Conservation (phyloP, 1,140 invertebrate genomes). For the Drosophila trapezifrons region DNA sequence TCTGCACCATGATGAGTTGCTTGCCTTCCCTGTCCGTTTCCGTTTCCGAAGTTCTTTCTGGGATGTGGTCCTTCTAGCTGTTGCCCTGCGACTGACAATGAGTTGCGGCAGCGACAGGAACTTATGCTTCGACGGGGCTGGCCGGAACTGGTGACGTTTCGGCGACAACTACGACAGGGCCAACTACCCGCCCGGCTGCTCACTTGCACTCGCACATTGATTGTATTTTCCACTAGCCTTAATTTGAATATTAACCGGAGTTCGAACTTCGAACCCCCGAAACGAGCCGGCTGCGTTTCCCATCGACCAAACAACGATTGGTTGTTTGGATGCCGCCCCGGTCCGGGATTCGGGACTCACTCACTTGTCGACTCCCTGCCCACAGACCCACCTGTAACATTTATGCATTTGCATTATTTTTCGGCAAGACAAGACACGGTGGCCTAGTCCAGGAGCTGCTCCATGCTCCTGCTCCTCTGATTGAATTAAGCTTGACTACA, state of each 20-base stretch:
- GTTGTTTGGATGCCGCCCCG: slow-evolving; percentile 51
- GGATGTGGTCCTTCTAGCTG: slow-evolving; percentile 25
- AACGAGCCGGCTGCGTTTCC: slow-evolving; percentile 44
- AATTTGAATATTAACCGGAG: slow-evolving; percentile 74
- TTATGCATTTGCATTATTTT: slow-evolving; percentile 55
- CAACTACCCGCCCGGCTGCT: slow-evolving; percentile 44
- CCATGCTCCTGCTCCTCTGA: slow-evolving; percentile 34
- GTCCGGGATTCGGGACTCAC: slow-evolving; percentile 32
- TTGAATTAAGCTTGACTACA: slow-evolving; percentile 44
- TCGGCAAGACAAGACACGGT: slow-evolving; percentile 49
- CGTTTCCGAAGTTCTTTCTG: slow-evolving; percentile 11
- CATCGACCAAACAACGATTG: slow-evolving; percentile 79
- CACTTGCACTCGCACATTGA: slow-evolving; percentile 60
- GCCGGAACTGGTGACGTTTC: slow-evolving; percentile 11
- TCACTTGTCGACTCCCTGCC: slow-evolving; percentile 16
- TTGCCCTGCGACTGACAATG: slow-evolving; percentile 28
- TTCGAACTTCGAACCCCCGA: slow-evolving; percentile 54
- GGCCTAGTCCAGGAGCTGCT: slow-evolving; percentile 41
- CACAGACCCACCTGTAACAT: slow-evolving; percentile 50
- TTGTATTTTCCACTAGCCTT: slow-evolving; percentile 51
- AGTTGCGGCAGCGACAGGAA: slow-evolving; percentile 6
- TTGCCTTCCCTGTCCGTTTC: slow-evolving; percentile 22
- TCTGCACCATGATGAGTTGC: slow-evolving; percentile 75
- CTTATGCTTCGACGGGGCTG: slow-evolving; percentile 26
- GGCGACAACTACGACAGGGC: slow-evolving; percentile 39